Percentiles rank a stretch among this genome's conserved stretches.
These are phyloP conservation scores for Himalopsyche kuldschensis DNA, from an alignment of 2,888 invertebrate genomes.

Conservation along the genomic window DNA sequence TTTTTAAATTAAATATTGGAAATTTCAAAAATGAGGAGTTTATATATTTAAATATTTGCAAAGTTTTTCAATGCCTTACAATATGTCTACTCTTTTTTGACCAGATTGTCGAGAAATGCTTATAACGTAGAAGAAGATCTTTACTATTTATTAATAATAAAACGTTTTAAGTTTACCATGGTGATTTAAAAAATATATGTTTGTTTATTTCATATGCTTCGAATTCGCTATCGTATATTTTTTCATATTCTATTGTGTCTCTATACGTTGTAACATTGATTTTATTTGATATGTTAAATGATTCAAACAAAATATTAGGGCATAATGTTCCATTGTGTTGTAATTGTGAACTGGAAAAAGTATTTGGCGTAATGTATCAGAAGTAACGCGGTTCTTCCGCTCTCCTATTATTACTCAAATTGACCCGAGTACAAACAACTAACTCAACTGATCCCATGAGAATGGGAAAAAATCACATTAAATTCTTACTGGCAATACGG, in stretches of 20 bases:
- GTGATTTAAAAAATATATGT: background rate
- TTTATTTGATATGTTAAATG: slow-evolving; percentile 38
- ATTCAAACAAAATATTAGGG: slow-evolving; percentile 33
- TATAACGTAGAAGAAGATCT: too few species aligned
- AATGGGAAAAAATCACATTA: background rate
- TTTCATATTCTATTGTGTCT: background rate
- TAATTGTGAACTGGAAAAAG: slow-evolving; percentile 4
- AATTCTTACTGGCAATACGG: background rate
- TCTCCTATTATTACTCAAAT: slow-evolving; percentile 28
- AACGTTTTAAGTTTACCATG: too few species aligned
- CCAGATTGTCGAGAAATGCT: too few species aligned
- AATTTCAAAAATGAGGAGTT: too few species aligned
- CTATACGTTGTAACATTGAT: slow-evolving; percentile 25
- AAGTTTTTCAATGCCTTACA: too few species aligned
- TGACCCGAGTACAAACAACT: slow-evolving; percentile 5
- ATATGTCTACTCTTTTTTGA: too few species aligned
- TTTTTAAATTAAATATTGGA: too few species aligned
- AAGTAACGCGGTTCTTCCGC: slow-evolving; percentile 37
- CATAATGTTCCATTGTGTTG: slow-evolving; percentile 14
- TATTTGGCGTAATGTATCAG: slow-evolving; percentile 35
- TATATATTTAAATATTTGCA: too few species aligned
- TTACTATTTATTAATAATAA: too few species aligned
- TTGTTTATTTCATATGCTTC: background rate
- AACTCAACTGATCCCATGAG: background rate
- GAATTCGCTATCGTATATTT: background rate